Conservation (phyloP, 1,140 invertebrate species). For the Trypoxylus dichotomus region DNA sequence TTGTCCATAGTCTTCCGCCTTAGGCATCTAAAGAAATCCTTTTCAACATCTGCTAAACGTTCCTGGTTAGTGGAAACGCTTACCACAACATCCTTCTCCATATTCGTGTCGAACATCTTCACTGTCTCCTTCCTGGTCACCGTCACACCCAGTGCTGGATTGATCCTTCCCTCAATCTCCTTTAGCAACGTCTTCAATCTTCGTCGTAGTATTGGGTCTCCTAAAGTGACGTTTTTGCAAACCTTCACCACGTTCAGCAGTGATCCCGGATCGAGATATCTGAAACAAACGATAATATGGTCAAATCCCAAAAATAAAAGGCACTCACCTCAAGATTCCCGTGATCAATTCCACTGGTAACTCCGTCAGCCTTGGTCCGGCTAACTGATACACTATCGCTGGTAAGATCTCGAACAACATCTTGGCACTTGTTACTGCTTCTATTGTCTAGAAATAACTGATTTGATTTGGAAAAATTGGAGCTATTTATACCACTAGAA, state of each 20-base stretch:
- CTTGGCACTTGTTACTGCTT: background rate
- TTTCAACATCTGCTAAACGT: background rate
- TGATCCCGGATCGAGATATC: background rate
- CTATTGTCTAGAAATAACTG: background rate
- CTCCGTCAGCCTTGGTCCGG: background rate
- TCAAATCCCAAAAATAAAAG: background rate
- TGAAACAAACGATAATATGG: no score
- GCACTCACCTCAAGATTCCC: background rate
- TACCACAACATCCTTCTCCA: background rate
- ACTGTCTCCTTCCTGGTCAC: background rate
- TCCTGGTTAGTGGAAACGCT: background rate
- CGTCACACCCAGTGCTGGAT: background rate
- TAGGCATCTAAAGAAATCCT: background rate
- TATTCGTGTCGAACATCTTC: background rate
- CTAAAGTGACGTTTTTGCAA: background rate
- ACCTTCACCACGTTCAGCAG: background rate
- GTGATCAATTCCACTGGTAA: conserved; percentile 3
- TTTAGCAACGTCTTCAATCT: background rate
- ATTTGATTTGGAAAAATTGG: no score
- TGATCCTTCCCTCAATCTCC: background rate
- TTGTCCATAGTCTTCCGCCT: background rate
- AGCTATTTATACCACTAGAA: no score
- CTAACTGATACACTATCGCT: background rate
- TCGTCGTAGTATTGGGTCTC: background rate
- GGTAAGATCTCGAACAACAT: conserved; percentile 12